A percentile compares a stretch with the other conserved stretches of the same genome.
phyloP scores from a whole-genome alignment of 30 jellyfish, hydroid and myxozoan species.

The Catostylus mosaicus region DNA sequence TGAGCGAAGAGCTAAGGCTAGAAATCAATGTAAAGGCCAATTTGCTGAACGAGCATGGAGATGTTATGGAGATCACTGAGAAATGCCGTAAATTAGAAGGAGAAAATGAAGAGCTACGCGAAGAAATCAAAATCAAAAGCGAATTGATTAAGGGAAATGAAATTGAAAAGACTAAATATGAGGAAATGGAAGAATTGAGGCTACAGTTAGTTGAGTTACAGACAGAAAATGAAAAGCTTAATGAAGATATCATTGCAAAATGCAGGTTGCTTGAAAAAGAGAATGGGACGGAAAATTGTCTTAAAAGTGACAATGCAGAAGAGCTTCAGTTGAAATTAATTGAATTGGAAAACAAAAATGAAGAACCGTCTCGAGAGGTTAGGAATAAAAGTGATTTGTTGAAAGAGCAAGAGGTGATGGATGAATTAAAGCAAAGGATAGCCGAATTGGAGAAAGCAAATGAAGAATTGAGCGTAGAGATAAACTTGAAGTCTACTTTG shows the following conservation, averaged over 20 bases:
- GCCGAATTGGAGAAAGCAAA: neutral
- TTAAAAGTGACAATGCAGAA: neutral
- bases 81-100: neutral
- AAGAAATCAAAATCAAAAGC: neutral
- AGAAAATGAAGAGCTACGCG: neutral
- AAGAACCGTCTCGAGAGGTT: neutral
- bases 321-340: neutral
- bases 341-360: neutral
- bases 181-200: neutral
- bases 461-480: neutral
- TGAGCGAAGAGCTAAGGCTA: neutral
- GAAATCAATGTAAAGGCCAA: neutral
- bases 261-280: neutral
- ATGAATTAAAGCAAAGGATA: neutral
- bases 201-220: neutral
- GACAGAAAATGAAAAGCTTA: neutral
- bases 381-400: neutral
- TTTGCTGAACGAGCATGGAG: neutral
- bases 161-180: neutral
- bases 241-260: neutral
- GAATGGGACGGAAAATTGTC: neutral
- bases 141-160: neutral
- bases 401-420: neutral
- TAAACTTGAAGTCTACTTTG: neutral
- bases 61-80: neutral